These are phyloP conservation scores for Nomada flava DNA, from an alignment of 2,888 invertebrate species.

Conservation along the genomic window DNA sequence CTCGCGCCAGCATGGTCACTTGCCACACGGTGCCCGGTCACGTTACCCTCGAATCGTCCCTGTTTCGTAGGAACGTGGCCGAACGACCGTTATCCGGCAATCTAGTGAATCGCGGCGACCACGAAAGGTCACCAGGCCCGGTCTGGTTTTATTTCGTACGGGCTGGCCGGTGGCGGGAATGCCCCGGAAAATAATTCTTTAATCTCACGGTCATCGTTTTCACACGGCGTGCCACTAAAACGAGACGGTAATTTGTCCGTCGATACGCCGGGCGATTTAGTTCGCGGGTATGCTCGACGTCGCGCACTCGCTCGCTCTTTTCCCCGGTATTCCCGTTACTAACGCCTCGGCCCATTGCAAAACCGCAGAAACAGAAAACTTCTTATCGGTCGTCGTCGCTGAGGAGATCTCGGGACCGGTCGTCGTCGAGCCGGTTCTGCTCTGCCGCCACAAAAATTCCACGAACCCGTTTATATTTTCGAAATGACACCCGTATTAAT, in stretches of 20 bases:
- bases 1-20: neutral
- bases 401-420: conserved; percentile 16
- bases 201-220: conserved; percentile 78
- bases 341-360: conserved; percentile 48
- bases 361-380: conserved; percentile 55
- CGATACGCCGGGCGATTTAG: conserved; percentile 67
- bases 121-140: conserved; percentile 51
- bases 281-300: conserved; percentile 35
- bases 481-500: conserved; percentile 50
- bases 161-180: conserved; percentile 26
- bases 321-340: conserved; percentile 65
- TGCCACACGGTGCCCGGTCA: neutral
- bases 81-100: conserved; percentile 55
- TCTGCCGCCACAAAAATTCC: conserved; percentile 41
- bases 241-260: conserved; percentile 74
- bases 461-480: conserved; percentile 64
- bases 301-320: conserved; percentile 12
- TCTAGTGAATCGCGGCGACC: conserved; percentile 47
- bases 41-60: conserved; percentile 4
- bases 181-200: conserved; percentile 64
- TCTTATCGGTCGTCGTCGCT: conserved; percentile 57
- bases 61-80: conserved; percentile 12
- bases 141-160: conserved; percentile 55
- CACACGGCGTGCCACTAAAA: conserved; percentile 76
- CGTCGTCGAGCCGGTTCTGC: conserved; percentile 63